Evolutionary conservation across 2,797 vertebrate species (phyloP), one percentile per base, ranked within the genome.

Genomic region (Mycteria americana): DNA sequence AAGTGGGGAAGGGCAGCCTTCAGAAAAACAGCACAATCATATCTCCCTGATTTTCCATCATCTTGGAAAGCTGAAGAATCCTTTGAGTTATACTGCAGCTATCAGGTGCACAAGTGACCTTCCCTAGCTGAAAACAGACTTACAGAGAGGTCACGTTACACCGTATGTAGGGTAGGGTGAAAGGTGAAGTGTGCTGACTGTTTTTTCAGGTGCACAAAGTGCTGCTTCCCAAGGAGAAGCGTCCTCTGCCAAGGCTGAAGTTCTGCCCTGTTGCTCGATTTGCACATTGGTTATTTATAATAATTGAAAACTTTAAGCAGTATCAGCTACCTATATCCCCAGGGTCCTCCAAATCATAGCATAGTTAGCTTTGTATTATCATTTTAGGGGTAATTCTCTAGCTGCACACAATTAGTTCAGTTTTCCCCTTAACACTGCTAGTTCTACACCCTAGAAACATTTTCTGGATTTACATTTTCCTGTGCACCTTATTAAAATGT

Each of bases 61-160:
- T 25, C 65, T 60, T 33, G 35, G 54, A 51, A 89, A 62, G 35
- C 43, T 45, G 56, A 86, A 62, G 59, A 77, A 72, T 25, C 16
- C 11, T 50, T 54, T 62, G 22, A 25, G 18, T 41, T 68, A 18
- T 10, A 6, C 48, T n/a, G 59, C 57, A 75, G 69, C 50, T 41
- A 39, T 13, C 24, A 43, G 19, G 39, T 11, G 7, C 28, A 39
- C 9, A 18, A 78, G 27, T 24, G 45, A 64, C 35, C 13, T 51
- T 70, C 53, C 23, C 16, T 39, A 64, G 37, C 8, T 3, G 4
- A 76, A 64, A 69, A 4, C 21, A 67, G 48, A 15, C n/a, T 21
- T 0, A 1, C 18, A 25, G 39, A 35, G 39, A 85, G 46, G 25
- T 84, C 63, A 19, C 0, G 0, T 28, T 7, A 15, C 56, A 45